phyloP scores from a whole-genome alignment of 2,797 vertebrate species.

The Melanotaenia pygmaea region DNA sequence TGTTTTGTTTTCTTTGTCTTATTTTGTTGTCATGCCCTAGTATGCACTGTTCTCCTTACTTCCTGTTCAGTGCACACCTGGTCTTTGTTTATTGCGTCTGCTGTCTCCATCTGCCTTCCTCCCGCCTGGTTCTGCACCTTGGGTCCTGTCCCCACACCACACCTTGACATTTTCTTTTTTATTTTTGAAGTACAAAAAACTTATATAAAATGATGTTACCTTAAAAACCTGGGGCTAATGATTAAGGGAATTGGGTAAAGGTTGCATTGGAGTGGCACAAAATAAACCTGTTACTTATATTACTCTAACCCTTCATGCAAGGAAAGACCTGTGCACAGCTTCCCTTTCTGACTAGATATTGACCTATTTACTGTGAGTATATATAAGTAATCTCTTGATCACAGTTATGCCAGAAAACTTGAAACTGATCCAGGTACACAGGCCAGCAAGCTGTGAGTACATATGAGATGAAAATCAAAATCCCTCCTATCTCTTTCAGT shows the following conservation, averaged over 20 bases:
- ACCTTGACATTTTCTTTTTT: background rate
- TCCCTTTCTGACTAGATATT: slow-evolving; percentile 35
- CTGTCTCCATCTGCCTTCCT: too few species aligned
- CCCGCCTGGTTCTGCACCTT: too few species aligned
- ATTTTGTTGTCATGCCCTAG: too few species aligned
- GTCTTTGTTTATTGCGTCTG: too few species aligned
- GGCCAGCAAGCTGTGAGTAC: slow-evolving; percentile 64
- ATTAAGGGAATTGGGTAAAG: background rate
- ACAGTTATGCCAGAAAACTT: slow-evolving; percentile 61
- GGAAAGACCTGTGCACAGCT: background rate
- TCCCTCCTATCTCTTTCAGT: slow-evolving; percentile 58
- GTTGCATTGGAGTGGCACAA: background rate
- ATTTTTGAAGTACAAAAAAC: background rate
- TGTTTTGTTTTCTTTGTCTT: too few species aligned
- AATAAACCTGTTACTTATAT: background rate
- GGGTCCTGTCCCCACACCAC: too few species aligned
- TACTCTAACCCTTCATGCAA: background rate
- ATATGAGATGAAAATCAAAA: slow-evolving; percentile 70
- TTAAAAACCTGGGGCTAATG: background rate
- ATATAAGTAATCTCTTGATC: slow-evolving; percentile 61
- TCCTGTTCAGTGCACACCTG: too few species aligned
- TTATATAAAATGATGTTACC: background rate
- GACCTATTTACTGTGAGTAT: slow-evolving; percentile 48
- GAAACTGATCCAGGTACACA: slow-evolving; percentile 64
- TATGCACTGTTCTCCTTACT: too few species aligned